Base-by-base conservation (phyloP, 2,888 invertebrate species). In the Isoperla grammatica region DNA sequence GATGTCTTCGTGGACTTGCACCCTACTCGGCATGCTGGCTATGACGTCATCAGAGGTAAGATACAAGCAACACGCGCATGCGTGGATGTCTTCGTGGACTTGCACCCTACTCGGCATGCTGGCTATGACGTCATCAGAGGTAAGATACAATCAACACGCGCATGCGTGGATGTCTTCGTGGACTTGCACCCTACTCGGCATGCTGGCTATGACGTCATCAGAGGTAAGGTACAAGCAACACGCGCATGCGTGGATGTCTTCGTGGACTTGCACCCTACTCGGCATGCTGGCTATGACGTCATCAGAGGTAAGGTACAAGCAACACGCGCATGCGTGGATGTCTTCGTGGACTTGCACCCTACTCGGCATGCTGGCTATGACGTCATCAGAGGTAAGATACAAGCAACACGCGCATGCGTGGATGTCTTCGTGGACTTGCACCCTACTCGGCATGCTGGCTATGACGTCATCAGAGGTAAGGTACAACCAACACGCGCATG, bases 71-170 rank as follows among this genome's bases (percentile, higher is more conserved):
- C n/a, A 79, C 58, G 82, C 85, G 0, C 76, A 76, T 20, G 72
- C 77, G 1, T 87, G 87, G 87, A 81, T 82, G 70, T 77, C 80
- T 8, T 86, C 86, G 0, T 82, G 81, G 79, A 72, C 76, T n/a
- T 87, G 87, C 71, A 81, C 80, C 0, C 68, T 78, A 1, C 74
- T 81, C 35, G 87, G 87, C 29, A 75, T 82, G 3, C 66, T 85
- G 37, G 86, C 85, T 0, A 84, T 86, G 73, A 79, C 79, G 19
- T 85, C 86, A 1, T 81, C 82, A 1, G 86, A 87, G 75, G 84
- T 78, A 60, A 17, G 53, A 42, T n/a, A n/a, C 70, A 78, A 82
- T 64, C 72, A 72, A 64, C 75, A 79, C 58, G 82, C 85, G 0
- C 76, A 76, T 20, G 72, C 77, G 1, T 87, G 87, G 87, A 81